Evolutionary conservation across 2,113 vertebrate species (phyloP).

Genomic region (Struthio camelus): DNA sequence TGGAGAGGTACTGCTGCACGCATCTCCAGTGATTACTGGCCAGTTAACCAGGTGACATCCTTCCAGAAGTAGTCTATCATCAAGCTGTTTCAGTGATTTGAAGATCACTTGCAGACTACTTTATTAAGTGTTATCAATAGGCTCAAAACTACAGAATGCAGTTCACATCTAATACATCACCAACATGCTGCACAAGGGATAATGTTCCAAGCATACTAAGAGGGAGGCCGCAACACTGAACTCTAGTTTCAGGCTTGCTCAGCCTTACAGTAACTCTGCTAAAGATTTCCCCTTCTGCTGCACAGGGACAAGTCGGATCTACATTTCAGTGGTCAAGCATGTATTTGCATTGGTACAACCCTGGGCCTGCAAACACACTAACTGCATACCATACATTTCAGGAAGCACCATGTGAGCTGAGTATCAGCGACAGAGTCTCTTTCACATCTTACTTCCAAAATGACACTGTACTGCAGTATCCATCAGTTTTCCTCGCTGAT

Average conservation of each 20-base stretch:
- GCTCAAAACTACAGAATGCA: not conserved
- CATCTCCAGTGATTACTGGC: not conserved
- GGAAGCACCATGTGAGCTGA: not conserved
- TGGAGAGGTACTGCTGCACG: not conserved
- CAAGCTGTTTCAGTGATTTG: not conserved
- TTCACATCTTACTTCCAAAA: not conserved
- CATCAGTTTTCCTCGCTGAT: not conserved
- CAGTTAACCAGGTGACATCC: not conserved
- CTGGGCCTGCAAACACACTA: not conserved
- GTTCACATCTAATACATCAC: accelerated
- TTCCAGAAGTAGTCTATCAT: not conserved
- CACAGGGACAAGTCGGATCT: not conserved
- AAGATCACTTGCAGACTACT: not conserved
- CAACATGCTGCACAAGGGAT: not conserved
- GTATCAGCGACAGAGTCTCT: not conserved
- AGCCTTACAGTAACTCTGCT: not conserved
- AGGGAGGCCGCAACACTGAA: not conserved
- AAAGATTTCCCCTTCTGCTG: not conserved
- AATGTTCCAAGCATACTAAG: accelerated
- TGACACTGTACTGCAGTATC: not conserved
- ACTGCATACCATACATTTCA: accelerated
- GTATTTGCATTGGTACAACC: not conserved
- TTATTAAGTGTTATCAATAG: not conserved
- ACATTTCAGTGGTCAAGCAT: not conserved
- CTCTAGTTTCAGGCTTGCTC: not conserved